Evolutionary conservation across 2,888 invertebrate species (phyloP), one percentile per base, ranked within the genome.

Genomic region (Rhogogaster chlorosoma): DNA sequence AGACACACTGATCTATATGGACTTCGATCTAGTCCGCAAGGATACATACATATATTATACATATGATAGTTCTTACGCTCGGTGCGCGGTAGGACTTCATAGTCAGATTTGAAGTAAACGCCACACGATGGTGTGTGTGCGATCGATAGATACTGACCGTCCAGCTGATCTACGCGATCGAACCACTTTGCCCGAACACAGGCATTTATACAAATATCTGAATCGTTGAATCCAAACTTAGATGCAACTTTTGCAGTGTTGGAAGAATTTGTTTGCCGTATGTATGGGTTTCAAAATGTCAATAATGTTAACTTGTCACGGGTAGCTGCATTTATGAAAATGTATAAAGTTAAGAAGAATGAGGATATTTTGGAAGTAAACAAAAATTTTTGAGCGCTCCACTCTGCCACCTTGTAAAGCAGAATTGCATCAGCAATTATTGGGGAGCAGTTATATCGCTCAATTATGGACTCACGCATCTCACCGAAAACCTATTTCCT

Each of bases 361-460:
- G 78, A 78, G 10, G 53, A 49, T 26, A 49, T 78, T 18, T 57
- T 78, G 18, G 10, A 7, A 26, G 7, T 61, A n/a, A 49, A 61
- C 4, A 57, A 32, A 15, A 82, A 57, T 29, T 0, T 18, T 82
- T 75, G 82, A 84, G 26, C 83, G 73, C 70, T 84, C 84, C 73
- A 73, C 83, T 80, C 84, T 80, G 38, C 84, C 84, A 38, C 86
- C 78, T 12, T 84, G 86, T 53, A 78, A 84, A 78, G 57, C 42
- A 42, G 84, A 85, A 45, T 70, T 86, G 29, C 84, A 84, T 61
- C 85, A 85, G 77, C 85, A 85, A 77, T 85, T 84, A 70, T 80
- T 86, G 38, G 53, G 84, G 18, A 86, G 70, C 26, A 86, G 71
- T 29, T 70, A 86, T 45, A 84, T 86, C 42, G 84, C 84, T 49